Evolutionary conservation across 37 sponge, comb jelly and placozoan species (phyloP).

Genomic region (Crambe crambe): DNA sequence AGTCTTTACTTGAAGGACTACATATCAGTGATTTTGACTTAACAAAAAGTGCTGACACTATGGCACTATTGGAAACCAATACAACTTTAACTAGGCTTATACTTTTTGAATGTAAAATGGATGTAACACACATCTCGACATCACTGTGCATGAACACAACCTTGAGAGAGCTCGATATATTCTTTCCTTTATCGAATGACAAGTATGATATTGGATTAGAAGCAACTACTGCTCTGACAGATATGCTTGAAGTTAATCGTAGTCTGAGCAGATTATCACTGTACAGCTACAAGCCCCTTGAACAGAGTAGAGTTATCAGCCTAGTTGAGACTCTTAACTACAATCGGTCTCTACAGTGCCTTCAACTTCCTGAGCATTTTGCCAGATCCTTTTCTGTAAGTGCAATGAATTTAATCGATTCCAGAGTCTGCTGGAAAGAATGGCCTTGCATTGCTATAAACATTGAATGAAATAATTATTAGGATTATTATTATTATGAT

Average conservation of each 20-base stretch:
- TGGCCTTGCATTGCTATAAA: background rate
- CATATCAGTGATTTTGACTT: background rate
- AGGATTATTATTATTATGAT: too few species aligned
- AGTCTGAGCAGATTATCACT: background rate
- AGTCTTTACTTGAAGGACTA: background rate
- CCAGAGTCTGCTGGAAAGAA: background rate
- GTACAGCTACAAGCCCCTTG: background rate
- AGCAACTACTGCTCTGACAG: background rate
- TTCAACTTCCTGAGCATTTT: background rate
- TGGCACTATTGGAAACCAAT: background rate
- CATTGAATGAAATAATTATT: too few species aligned
- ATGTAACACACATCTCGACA: background rate
- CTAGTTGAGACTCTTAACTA: background rate
- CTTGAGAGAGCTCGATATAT: background rate
- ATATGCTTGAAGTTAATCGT: conserved; percentile 10
- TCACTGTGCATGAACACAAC: conserved; percentile 1
- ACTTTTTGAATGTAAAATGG: background rate
- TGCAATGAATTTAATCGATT: background rate
- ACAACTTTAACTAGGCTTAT: background rate
- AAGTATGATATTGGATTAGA: background rate
- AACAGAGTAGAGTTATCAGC: background rate
- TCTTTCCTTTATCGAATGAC: background rate
- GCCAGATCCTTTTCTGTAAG: background rate
- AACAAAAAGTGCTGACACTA: background rate
- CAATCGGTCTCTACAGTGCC: background rate